Base-by-base conservation (phyloP, 2,797 vertebrate species). In the Tenualosa thibaudeaui region DNA sequence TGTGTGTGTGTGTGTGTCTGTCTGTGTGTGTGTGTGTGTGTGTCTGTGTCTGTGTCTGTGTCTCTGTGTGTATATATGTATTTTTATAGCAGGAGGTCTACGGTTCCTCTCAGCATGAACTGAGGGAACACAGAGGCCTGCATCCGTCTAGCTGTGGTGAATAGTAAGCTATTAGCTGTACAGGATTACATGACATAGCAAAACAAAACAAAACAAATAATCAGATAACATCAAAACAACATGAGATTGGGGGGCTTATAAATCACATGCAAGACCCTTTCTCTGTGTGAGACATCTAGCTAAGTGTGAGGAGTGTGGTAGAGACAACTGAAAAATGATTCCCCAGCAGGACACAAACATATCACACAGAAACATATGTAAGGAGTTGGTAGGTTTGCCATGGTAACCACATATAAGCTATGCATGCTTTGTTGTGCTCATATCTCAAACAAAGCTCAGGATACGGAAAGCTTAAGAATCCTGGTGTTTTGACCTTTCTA, bases 341-440 rank as follows among this genome's bases (percentile, higher is more conserved):
- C 5, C 40, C 19, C 71, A 78, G 71, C 71, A 22, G 40, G 71
- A 46, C 37, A 78, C 71, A 7, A 9, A 19, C 40, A 71, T 46
- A 78, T 78, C 71, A 19, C 71, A 78, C 37, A 78, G 71, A 8
- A 46, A 78, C 71, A 46, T 78, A 78, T 78, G 71, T 78, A 78
- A 37, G 19, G 40, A 78, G 40, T 78, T 46, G 71, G 40, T 19
- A 78, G 40, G 37, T 78, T 78, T 78, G 71, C 71, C 17, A 78
- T 78, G 68, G 68, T 40, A 75, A 78, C 71, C 40, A 78, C 40
- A 43, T 43, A 6, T 22, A 26, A 5, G 5, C 22, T 75, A 17
- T 40, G 12, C 0, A 22, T 9, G 5, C 5, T 5, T 3, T 26
- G 60, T 46, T 58, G 19, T 75, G 37, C 68, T 15, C 15, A 40